Percentiles rank a stretch among this genome's conserved stretches.
Evolutionary conservation across 2,888 invertebrate genomes (phyloP).

Genomic region (Drosophila hamatofila): DNA sequence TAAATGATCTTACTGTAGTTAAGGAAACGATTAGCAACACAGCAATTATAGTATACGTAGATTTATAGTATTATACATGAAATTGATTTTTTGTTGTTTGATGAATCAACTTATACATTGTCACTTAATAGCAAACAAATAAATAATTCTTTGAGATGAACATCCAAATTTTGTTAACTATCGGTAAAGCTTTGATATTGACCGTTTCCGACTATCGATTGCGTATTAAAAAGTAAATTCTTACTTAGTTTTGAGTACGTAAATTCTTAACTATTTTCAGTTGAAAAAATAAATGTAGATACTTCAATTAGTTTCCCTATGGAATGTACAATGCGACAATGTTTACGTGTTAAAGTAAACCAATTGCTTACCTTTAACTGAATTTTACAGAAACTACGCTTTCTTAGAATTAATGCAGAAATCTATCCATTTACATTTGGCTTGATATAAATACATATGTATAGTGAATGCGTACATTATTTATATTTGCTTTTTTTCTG

Average conservation of each 20-base stretch:
- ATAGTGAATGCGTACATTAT: too few relatives aligned
- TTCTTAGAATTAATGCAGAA: neutral
- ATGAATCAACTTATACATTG: neutral
- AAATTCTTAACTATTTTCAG: neutral
- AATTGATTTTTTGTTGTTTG: neutral
- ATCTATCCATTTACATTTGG: neutral
- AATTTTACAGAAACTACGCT: neutral
- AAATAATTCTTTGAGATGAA: neutral
- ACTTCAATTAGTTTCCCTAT: neutral
- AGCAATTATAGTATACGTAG: too few relatives aligned
- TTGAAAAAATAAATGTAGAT: neutral
- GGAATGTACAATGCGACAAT: neutral
- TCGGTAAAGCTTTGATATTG: neutral
- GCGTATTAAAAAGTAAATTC: neutral
- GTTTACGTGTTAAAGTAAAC: neutral
- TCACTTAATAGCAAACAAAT: neutral
- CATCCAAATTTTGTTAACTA: neutral
- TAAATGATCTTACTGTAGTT: constrained; percentile 3
- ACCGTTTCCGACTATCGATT: constrained; percentile 8
- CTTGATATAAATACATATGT: neutral
- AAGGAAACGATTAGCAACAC: neutral
- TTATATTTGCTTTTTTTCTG: neutral
- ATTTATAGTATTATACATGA: neutral
- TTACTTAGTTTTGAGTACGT: too few relatives aligned
- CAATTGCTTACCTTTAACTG: neutral